phyloP scores from a whole-genome alignment of 2,797 vertebrate species.

The Cossypha niveicapilla region DNA sequence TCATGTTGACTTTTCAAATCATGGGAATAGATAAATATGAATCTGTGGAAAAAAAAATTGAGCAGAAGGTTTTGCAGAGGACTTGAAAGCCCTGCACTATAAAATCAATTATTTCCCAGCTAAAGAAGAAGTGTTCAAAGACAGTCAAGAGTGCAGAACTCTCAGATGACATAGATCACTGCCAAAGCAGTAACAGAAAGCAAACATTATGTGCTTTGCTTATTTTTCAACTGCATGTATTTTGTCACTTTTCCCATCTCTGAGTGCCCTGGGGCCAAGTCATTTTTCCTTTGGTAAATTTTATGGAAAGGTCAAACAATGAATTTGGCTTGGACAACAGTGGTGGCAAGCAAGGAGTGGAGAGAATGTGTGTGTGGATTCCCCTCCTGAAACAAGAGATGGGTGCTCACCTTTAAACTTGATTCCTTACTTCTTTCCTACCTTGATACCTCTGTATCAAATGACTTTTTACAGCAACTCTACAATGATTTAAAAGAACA shows the following conservation, averaged over 20 bases:
- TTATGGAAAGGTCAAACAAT: background rate
- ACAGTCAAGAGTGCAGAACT: background rate
- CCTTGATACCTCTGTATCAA: background rate
- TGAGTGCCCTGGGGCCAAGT: background rate
- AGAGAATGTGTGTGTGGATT: background rate
- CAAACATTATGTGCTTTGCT: background rate
- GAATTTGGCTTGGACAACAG: background rate
- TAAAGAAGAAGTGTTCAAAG: background rate
- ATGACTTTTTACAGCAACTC: background rate
- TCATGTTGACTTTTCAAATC: background rate
- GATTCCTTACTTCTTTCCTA: background rate
- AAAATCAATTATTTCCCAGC: constrained; percentile 17
- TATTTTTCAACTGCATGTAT: background rate
- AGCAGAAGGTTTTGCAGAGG: background rate
- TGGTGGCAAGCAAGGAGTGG: background rate
- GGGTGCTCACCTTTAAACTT: fast-evolving
- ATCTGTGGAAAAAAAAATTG: background rate
- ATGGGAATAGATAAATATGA: background rate
- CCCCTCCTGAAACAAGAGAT: background rate
- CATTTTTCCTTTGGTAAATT: background rate
- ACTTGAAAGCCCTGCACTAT: background rate
- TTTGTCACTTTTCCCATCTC: background rate
- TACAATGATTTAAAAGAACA: background rate
- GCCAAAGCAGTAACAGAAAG: background rate
- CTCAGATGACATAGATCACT: background rate